Evolutionary conservation across 1,140 invertebrate genomes (phyloP), one percentile per base, ranked within the genome.

Genomic region (Lutraria rhynchaena): DNA sequence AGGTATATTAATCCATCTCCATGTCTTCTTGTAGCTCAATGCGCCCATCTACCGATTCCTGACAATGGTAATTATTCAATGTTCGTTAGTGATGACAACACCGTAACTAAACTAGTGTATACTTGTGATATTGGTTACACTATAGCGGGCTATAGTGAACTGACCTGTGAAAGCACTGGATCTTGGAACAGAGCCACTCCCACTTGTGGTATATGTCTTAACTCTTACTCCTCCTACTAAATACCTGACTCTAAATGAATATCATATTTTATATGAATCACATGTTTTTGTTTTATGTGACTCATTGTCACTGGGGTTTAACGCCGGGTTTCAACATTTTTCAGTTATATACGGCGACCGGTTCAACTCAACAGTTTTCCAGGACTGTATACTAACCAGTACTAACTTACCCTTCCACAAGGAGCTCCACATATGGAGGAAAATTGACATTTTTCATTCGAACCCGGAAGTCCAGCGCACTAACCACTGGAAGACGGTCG

Each of bases 111-210:
- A 9, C 58, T 60, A 9, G 65, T 13, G 22, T 76, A 61, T 29
- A 76, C 11, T 5, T 76, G 74, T 37, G 24, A 19, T 17, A 31
- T 60, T 5, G 74, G 74, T 0, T 76, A 76, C 35, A 24, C 35
- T 13, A 15, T 76, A 29, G 29, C 13, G 29, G 74, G 74, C 5
- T 44, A 61, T 11, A 63, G 41, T 29, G 37, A 57, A 4, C 58
- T 76, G 13, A 61, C 55, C 0, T 76, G 74, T 29, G 17, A 37
- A 13, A 22, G 35, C 3, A 53, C 31, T 22, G 74, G 74, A 51
- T 3, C 4, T n/a, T 76, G 74, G 74, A 41, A 53, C 29, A 35
- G 53, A 13, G 13, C n/a, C 0, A 11, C 17, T 3, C 74, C 74
- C 17, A 3, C 46, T 13, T 76, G 74, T 37, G 58, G 74, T 76